Base-by-base conservation (phyloP, 2,888 invertebrate species). In the Molanna angustata region DNA sequence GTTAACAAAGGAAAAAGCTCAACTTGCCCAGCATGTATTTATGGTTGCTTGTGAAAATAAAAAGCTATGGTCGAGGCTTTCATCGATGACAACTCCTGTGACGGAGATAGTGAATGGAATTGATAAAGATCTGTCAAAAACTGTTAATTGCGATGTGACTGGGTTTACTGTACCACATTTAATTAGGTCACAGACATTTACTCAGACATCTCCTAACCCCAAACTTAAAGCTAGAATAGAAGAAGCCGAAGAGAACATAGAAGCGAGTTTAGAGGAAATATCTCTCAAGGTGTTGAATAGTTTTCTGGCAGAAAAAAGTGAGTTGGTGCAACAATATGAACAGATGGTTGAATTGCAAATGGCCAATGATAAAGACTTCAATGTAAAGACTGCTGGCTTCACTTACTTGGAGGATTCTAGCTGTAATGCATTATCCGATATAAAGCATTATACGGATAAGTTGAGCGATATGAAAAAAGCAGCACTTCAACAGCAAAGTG, bases 1-100 rank as follows among this genome's bases (percentile, higher is more conserved):
- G 57, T 71, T 90, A 50, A 80, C 77, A 11, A 84, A 85, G 62
- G 88, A 90, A 65, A 90, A 89, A 64, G 80, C 83, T 1, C 88
- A 89, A 64, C 71, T 91, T 0, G 80, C 84, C 62, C 86, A 88
- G 65, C 88, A 88, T 64, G 80, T 90, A 21, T 82, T 80, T 62
- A 88, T 91, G 87, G 88, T 91, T 7, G 85, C 89, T 2, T 80
- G 82, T 62, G 91, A 91, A 68, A 91, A 91, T 67, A 84, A 85
- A 63, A 85, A 86, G 60, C 69, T 91, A 35, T 91, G 91, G 91
- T 82, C 78, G 51, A 82, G 86, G 63, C 73, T 91, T 49, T 84
- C 80, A 1, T 76, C 77, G 66, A 69, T 85, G 47, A 79, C 85
- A 3, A 11, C 6, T 7, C 31, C 32, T 2, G 31, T 32, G 6